A percentile compares a stretch with the other conserved stretches of the same genome.
Conservation (phyloP, 2,113 vertebrate species). For the Noctilio leporinus region DNA sequence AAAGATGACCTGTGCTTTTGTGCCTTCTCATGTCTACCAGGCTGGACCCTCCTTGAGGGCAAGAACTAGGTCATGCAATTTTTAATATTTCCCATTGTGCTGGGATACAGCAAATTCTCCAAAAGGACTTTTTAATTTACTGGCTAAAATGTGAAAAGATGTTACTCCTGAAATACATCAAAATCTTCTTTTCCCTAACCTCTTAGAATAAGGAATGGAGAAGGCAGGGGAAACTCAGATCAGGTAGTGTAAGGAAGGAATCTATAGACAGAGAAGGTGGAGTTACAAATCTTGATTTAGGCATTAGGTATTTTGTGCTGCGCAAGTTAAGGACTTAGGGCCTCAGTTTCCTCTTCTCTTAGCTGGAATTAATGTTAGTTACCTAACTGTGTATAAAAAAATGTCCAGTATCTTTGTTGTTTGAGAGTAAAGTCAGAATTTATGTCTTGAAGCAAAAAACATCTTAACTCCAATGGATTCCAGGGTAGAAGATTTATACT, state of each 20-base stretch:
- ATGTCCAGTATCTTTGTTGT: neutral
- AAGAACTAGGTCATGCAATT: neutral
- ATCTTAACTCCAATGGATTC: neutral
- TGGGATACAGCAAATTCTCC: neutral
- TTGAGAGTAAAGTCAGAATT: neutral
- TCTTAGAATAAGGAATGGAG: neutral
- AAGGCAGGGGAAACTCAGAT: neutral
- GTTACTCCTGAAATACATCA: neutral
- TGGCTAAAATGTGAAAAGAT: neutral
- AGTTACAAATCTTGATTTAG: neutral
- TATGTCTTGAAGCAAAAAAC: neutral
- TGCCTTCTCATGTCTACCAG: neutral
- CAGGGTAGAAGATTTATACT: neutral
- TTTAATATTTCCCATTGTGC: neutral
- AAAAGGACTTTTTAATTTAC: neutral
- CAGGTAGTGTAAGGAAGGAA: neutral
- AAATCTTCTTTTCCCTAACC: neutral
- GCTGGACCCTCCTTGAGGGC: rapidly evolving
- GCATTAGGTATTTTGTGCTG: neutral
- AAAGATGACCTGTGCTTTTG: neutral
- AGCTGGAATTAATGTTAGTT: neutral
- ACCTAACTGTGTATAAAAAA: neutral
- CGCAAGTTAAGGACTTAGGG: neutral
- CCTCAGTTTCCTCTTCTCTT: neutral
- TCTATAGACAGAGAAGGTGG: neutral